Percentiles rank a stretch among this genome's conserved stretches.
Evolutionary conservation across 2,113 vertebrate genomes (phyloP).

Genomic region (Pholis gunnellus): DNA sequence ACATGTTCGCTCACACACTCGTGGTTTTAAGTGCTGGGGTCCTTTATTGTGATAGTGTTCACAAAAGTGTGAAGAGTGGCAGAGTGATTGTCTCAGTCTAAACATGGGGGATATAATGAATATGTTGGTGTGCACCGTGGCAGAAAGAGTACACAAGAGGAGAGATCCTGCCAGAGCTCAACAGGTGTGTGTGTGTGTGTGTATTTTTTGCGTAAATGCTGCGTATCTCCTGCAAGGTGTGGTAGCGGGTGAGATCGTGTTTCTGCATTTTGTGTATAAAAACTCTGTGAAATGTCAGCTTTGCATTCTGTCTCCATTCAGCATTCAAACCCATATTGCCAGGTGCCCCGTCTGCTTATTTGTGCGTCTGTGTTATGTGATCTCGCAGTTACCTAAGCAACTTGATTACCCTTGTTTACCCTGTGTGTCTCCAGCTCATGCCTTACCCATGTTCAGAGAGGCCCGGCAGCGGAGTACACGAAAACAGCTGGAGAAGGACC

Average conservation of each 20-base stretch:
- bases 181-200: constrained; percentile 33
- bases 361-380: constrained; percentile 42
- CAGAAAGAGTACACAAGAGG: constrained; percentile 52
- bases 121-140: constrained; percentile 55
- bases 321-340: constrained; percentile 23
- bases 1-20: constrained; percentile 52
- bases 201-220: neutral
- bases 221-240: neutral
- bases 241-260: neutral
- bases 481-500: constrained; percentile 97
- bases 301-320: neutral
- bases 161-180: constrained; percentile 38
- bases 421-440: constrained; percentile 88
- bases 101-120: constrained; percentile 54
- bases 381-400: constrained; percentile 48
- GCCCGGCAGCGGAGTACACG: constrained; percentile 95
- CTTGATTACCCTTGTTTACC: constrained; percentile 61
- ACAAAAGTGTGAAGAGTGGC: constrained; percentile 71
- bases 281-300: neutral
- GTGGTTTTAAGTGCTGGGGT: constrained; percentile 56
- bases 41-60: constrained; percentile 77
- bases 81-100: constrained; percentile 55
- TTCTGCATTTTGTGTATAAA: neutral
- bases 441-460: constrained; percentile 98
- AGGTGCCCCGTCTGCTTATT: constrained; percentile 17